Evolutionary conservation across 2,797 vertebrate genomes (phyloP), one percentile per base, ranked within the genome.

Genomic region (Huso huso): DNA sequence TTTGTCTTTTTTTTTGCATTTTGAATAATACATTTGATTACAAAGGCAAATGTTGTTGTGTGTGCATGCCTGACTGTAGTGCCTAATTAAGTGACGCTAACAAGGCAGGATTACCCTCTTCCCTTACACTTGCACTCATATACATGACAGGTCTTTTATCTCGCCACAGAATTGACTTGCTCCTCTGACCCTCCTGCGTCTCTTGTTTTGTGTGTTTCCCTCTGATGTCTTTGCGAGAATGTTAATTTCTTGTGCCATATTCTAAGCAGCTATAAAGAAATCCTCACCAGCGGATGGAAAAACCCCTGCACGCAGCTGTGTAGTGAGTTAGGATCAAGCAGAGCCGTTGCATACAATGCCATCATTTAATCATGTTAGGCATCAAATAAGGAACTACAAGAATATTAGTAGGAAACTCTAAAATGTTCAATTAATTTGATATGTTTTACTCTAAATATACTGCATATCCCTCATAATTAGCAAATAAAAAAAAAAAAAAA

Each of bases 61-160:
- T 79, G 50, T 73, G 79, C 80, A 76, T 68, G 80, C 80, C 78
- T 80, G 78, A 77, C 78, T 87, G 83, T 85, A 82, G 86, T 79
- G 83, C 85, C 87, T 92, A 89, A 93, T 92, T 92, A 91, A 83
- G 84, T 80, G 87, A 83, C 84, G 90, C 87, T 86, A 90, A 88
- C 84, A 82, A 87, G 87, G 79, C 80, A 79, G 81, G 74, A 73
- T 80, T 84, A 84, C 85, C 89, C 89, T 85, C 80, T 80, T 83
- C 76, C 81, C 82, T 87, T 86, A 83, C 85, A 68, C 70, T 75
- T 79, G 82, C 81, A 80, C 74, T 83, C 82, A 78, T 74, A 76
- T 82, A 86, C 83, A 77, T 78, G 87, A 82, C 84, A 82, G 83
- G 84, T 86, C 87, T 86, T 90, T 91, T 87, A 89, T 87, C 86